Base-by-base conservation (phyloP, 2,888 invertebrate species). In the Pherbina coryleti region DNA sequence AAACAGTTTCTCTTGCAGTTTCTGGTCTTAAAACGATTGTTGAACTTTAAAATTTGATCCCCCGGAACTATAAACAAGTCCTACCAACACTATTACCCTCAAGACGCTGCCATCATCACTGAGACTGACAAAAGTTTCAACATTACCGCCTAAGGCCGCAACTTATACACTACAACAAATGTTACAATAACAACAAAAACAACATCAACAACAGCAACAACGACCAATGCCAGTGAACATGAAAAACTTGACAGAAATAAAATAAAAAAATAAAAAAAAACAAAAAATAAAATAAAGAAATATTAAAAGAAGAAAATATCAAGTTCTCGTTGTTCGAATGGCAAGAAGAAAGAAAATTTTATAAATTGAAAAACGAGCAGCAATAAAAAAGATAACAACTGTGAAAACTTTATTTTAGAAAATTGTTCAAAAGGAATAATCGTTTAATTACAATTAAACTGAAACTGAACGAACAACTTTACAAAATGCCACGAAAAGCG, bases 361-460 rank as follows among this genome's bases (percentile, higher is more conserved):
- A 28, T 60, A 69, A 49, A 51, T 37, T 22, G 57, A 53, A n/a
- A 19, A 69, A 25, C 49, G 49, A 62, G 19, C 25, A 28, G 17
- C 34, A 64, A 49, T 53, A 53, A 66, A 37, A n/a, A 37, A 44
- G 60, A 60, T 60, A 55, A 75, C 75, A 75, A 75, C 44, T 51
- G 75, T 55, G 66, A 66, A 75, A 75, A 75, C 44, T 73, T 73
- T 71, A 71, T 71, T 73, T 62, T 60, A 55, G 66, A 71, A 73
- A 75, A 76, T 69, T 71, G 72, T 69, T 74, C 75, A 75, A 78
- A 76, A 78, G 60, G 79, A 80, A 80, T 80, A 80, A 80, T 80
- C 80, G 77, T 80, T 80, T 80, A 80, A 80, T 80, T 80, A 80
- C 78, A 80, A 80, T 80, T 79, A 79, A 79, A 79, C 49, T 76